Evolutionary conservation across 1,140 invertebrate genomes (phyloP).

Genomic region (Achatina immaculata): DNA sequence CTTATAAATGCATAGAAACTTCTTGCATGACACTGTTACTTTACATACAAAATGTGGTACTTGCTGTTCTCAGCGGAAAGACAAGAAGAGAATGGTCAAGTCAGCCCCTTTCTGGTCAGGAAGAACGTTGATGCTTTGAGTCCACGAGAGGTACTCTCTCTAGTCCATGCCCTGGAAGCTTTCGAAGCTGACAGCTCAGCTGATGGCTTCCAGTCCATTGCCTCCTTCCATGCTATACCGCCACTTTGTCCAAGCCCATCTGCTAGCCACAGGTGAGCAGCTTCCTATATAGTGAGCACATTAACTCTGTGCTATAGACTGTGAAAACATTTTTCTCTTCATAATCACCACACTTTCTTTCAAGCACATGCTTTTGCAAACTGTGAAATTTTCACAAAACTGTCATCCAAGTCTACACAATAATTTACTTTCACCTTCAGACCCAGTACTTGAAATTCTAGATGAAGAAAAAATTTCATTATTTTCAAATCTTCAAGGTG

Average conservation of each 20-base stretch:
- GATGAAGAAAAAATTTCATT: no score
- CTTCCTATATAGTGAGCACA: no score
- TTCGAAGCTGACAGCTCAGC: constrained; percentile 44
- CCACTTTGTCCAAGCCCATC: constrained; percentile 44
- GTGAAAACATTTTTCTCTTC: no score
- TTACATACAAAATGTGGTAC: no score
- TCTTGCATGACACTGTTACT: constrained; percentile 22
- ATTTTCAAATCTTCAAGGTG: no score
- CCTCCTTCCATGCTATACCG: constrained; percentile 47
- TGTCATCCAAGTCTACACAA: no score
- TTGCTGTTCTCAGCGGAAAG: constrained; percentile 14
- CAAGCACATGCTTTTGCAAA: no score
- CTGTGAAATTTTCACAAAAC: no score
- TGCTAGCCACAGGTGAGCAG: constrained; percentile 40
- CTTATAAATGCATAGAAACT: constrained; percentile 32
- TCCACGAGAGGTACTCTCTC: constrained; percentile 32
- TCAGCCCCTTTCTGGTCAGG: constrained; percentile 26
- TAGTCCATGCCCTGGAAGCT: constrained; percentile 38
- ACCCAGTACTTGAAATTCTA: no score
- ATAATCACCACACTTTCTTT: no score
- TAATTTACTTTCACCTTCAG: no score
- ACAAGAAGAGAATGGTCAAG: constrained; percentile 30
- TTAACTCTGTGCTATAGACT: no score
- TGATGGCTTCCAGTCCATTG: constrained; percentile 44
- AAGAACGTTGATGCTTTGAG: constrained; percentile 38